These are phyloP conservation scores for Camptogramma bilineatum DNA, from an alignment of 2,888 invertebrate genomes.

Conservation along the genomic window DNA sequence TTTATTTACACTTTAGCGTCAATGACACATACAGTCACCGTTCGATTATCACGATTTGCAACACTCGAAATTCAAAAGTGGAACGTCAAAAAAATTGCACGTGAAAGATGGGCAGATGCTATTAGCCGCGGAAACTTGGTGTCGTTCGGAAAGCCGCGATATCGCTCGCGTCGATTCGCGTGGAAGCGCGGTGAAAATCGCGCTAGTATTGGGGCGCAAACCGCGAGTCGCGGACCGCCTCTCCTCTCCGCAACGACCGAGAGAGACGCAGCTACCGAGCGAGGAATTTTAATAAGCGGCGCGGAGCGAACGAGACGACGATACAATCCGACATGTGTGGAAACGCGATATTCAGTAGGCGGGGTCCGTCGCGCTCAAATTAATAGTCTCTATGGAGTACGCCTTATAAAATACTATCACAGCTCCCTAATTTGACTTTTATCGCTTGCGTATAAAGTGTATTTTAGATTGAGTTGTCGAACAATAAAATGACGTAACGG, in stretches of 20 bases:
- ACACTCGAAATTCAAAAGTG: conserved; percentile 48
- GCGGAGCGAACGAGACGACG: conserved; percentile 79
- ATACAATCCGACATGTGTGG: conserved; percentile 80
- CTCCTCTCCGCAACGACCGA: conserved; percentile 65
- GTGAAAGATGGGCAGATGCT: conserved; percentile 20
- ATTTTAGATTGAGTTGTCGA: conserved; percentile 43
- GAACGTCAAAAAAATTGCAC: conserved; percentile 44
- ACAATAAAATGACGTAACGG: conserved; percentile 67
- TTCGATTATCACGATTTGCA: conserved; percentile 56
- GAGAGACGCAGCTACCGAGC: conserved; percentile 80
- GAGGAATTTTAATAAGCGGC: conserved; percentile 85
- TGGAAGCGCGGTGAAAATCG: conserved; percentile 82
- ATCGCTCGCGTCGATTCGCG: conserved; percentile 76
- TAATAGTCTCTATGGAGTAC: conserved; percentile 80
- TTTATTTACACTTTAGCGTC: conserved; percentile 29
- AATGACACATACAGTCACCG: conserved; percentile 49
- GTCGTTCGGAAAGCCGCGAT: conserved; percentile 60
- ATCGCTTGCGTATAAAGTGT: conserved; percentile 44
- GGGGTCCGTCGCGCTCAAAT: conserved; percentile 84
- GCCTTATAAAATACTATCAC: conserved; percentile 66
- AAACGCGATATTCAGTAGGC: conserved; percentile 82
- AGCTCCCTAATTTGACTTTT: conserved; percentile 49
- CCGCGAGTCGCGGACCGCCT: conserved; percentile 70
- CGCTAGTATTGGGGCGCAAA: conserved; percentile 79
- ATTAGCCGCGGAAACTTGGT: conserved; percentile 54